A percentile compares a stretch with the other conserved stretches of the same genome.
These are phyloP conservation scores for Pseudococcus jackbeardsleyi DNA, from an alignment of 2,888 invertebrate species.

Conservation along the genomic window DNA sequence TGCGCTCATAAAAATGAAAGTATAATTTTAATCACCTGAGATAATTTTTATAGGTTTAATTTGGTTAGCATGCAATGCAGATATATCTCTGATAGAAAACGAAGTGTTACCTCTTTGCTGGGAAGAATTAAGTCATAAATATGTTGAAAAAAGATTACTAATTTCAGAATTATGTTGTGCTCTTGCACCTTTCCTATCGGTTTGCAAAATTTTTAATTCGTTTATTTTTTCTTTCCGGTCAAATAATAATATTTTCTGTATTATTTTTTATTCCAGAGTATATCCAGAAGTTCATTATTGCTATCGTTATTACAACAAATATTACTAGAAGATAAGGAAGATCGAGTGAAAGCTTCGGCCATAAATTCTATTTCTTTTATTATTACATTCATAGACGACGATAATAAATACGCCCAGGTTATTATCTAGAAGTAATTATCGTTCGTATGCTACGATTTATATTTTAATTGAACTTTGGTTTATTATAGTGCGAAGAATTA, in stretches of 20 bases:
- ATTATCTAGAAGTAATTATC: conserved; percentile 17
- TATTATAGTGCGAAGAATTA: conserved; percentile 74
- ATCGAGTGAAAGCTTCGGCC: conserved; percentile 75
- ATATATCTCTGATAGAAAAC: conserved; percentile 74
- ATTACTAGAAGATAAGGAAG: conserved; percentile 77
- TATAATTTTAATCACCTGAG: neutral
- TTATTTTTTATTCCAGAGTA: conserved; percentile 70
- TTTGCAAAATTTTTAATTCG: conserved; percentile 67
- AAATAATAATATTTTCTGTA: neutral
- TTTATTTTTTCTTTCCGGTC: neutral
- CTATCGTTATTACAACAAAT: conserved; percentile 81
- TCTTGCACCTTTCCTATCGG: conserved; percentile 77
- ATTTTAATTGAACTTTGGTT: neutral
- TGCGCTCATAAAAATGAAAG: too few relatives aligned
- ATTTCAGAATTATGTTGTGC: conserved; percentile 80
- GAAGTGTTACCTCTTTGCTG: conserved; percentile 81
- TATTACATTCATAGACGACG: conserved; percentile 76
- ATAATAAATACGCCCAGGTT: conserved; percentile 76
- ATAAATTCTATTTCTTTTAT: conserved; percentile 76
- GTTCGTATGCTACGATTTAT: neutral
- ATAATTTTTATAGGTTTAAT: conserved; percentile 71
- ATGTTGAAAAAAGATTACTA: conserved; percentile 77
- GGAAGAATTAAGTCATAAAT: conserved; percentile 80
- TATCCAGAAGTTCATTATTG: conserved; percentile 78
- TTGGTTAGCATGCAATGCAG: conserved; percentile 71